These are phyloP conservation scores for Chondrilla cf. caribensis DNA, from an alignment of 37 sponge, comb jelly and placozoan species.

Conservation along the genomic window DNA sequence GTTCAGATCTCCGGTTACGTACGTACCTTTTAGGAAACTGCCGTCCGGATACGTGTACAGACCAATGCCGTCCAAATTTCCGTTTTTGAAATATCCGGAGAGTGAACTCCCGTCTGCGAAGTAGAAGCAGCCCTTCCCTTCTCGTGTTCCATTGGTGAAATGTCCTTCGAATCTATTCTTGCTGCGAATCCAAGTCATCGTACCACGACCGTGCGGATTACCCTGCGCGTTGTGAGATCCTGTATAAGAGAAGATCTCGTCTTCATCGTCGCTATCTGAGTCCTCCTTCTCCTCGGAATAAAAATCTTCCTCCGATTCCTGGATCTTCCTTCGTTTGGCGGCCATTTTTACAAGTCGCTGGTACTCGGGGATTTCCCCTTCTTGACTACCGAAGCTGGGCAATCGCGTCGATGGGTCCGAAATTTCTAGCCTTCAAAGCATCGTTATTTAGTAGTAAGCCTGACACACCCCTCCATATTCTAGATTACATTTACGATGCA, in stretches of 20 bases:
- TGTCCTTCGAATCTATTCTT: slow-evolving; percentile 52
- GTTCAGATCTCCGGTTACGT: slow-evolving; percentile 48
- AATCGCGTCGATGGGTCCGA: too few relatives aligned
- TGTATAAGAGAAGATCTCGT: not conserved
- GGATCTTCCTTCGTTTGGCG: not conserved
- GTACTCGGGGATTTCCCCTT: too few relatives aligned
- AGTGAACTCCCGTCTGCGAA: slow-evolving; percentile 61
- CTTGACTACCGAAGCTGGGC: too few relatives aligned
- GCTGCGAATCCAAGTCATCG: slow-evolving; percentile 27
- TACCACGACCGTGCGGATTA: slow-evolving; percentile 62
- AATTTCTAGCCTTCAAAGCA: too few relatives aligned
- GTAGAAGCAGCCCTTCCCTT: slow-evolving; percentile 58
- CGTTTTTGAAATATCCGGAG: slow-evolving; percentile 39
- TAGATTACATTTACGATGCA: too few relatives aligned
- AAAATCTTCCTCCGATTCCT: not conserved
- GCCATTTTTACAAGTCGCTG: not conserved
- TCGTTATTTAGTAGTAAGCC: too few relatives aligned
- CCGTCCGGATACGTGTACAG: slow-evolving; percentile 58
- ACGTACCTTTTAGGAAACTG: slow-evolving; percentile 39
- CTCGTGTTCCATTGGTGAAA: slow-evolving; percentile 42
- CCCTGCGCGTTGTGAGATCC: slow-evolving; percentile 32
- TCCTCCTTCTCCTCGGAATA: not conserved
- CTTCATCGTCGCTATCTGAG: too few relatives aligned
- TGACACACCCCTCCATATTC: too few relatives aligned
- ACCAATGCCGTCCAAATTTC: slow-evolving; percentile 40